Evolutionary conservation across 2,888 invertebrate species (phyloP), one percentile per base, ranked within the genome.

Genomic region (Ichneumoninae sp.): DNA sequence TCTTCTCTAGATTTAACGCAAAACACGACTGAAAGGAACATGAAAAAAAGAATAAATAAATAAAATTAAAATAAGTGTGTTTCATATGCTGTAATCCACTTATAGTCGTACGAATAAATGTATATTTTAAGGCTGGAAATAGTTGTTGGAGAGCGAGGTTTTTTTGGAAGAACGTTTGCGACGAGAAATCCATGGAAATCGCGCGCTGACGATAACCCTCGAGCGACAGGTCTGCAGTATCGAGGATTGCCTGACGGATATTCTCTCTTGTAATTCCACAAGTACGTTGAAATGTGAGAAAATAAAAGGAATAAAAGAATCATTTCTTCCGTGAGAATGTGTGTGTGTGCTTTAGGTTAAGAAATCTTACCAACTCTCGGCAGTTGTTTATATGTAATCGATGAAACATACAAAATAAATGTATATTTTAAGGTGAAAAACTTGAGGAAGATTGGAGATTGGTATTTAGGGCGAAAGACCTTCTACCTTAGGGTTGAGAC

Each of bases 71-170:
- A 44, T 30, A 52, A 70, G 69, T 65, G 30, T 57, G 30, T 78
- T 62, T 74, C 54, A 36, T 81, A 47, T 70, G 8, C 68, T 47
- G 57, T 79, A 71, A 75, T n/a, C 60, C 62, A 62, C 47, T 33
- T 80, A 74, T 80, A 88, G 83, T 86, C 80, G 88, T 88, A 89
- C 36, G 83, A 90, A 89, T 91, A 91, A 91, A 91, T 90, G 88
- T 91, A 89, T 77, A 65, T 81, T 77, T 82, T 72, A 71, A 70
- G 75, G 80, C 75, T 57, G 69, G 54, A 36, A 75, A 26, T 80
- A 54, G 40, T 79, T 65, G 47, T 70, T 40, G 66, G 22, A 50
- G 36, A 33, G 60, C 33, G 65, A 57, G 40, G 19, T 57, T 57
- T 47, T 70, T 33, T 50, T 6, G 6, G 75, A 75, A 65, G 22